phyloP scores from a whole-genome alignment of 2,888 invertebrate genomes.

The Tinea trinotella region DNA sequence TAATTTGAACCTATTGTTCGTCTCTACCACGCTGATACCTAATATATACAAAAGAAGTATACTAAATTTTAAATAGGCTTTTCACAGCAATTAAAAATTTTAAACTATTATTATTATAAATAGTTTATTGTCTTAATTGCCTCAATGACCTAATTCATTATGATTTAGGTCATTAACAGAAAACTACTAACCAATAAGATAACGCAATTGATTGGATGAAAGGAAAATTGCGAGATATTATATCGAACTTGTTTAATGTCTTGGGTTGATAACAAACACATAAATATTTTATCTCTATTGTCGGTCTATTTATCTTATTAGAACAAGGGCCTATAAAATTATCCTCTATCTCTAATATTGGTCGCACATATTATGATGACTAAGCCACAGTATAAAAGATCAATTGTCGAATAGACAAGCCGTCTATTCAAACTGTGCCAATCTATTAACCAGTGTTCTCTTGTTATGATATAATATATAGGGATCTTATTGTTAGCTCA shows the following conservation, averaged over 20 bases:
- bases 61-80: too few relatives aligned
- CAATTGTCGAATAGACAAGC: not conserved
- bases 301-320: conserved; percentile 9
- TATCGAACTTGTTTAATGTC: not conserved
- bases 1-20: too few relatives aligned
- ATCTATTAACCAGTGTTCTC: not conserved
- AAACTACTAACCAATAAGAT: not conserved
- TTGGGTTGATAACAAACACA: not conserved
- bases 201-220: not conserved
- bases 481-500: not conserved
- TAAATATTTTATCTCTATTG: conserved; percentile 5
- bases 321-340: conserved; percentile 8
- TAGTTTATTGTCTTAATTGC: too few relatives aligned
- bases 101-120: too few relatives aligned
- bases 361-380: not conserved
- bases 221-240: not conserved
- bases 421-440: not conserved
- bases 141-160: too few relatives aligned
- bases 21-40: too few relatives aligned
- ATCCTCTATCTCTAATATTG: not conserved
- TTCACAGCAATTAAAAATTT: too few relatives aligned
- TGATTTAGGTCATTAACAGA: not conserved
- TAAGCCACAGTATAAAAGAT: not conserved
- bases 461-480: not conserved
- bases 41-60: too few relatives aligned